Percentiles rank a stretch among this genome's conserved stretches.
Conservation (phyloP, 2,888 invertebrate species). For the Byasa hedistus region DNA sequence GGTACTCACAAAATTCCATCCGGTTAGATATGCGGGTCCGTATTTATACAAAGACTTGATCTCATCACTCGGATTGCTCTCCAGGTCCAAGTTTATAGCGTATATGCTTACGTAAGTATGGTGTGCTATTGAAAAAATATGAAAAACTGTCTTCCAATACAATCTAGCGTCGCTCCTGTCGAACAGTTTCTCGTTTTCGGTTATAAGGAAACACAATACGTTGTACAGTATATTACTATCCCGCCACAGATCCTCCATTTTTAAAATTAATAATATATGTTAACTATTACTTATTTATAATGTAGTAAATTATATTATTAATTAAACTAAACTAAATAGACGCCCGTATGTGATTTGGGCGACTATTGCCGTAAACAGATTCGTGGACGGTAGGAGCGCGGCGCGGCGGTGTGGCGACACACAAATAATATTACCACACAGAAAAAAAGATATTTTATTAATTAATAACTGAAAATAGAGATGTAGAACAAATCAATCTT, state of each 20-base stretch:
- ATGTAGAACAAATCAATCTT: too few relatives aligned
- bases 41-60: conserved; percentile 51
- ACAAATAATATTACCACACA: background rate
- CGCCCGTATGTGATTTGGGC: conserved; percentile 27
- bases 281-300: background rate
- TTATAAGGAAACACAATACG: conserved; percentile 63
- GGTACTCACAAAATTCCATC: conserved; percentile 71
- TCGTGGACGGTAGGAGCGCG: conserved; percentile 17
- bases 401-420: conserved; percentile 12
- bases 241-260: conserved; percentile 62
- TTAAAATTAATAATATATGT: conserved; percentile 12
- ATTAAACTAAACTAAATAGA: conserved; percentile 24
- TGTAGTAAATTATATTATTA: background rate
- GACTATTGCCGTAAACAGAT: conserved; percentile 19
- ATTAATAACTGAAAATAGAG: too few relatives aligned
- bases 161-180: conserved; percentile 59
- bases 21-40: conserved; percentile 54
- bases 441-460: background rate
- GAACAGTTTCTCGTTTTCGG: conserved; percentile 67
- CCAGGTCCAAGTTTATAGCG: conserved; percentile 45
- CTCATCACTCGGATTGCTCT: conserved; percentile 36
- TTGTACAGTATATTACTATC: conserved; percentile 66
- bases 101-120: conserved; percentile 48
- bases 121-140: conserved; percentile 49
- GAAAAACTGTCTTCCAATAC: conserved; percentile 65